A percentile compares a stretch with the other conserved stretches of the same genome.
phyloP scores from a whole-genome alignment of 2,113 vertebrate species.

The Urocitellus parryii region DNA sequence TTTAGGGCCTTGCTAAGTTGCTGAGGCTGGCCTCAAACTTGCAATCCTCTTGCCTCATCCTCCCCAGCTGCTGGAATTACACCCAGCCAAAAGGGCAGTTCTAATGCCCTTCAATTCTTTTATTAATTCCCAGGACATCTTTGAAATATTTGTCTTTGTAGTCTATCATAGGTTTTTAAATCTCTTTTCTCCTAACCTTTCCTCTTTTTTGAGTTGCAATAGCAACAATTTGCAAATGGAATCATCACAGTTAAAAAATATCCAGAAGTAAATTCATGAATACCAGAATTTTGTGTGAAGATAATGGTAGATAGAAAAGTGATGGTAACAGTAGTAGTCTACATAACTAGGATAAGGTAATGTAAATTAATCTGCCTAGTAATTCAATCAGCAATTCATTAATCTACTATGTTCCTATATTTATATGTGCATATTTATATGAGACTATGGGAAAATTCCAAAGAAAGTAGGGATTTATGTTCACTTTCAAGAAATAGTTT shows the following conservation, averaged over 20 bases:
- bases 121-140: background rate
- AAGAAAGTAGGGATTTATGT: background rate
- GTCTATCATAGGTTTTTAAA: background rate
- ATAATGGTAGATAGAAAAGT: background rate
- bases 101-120: background rate
- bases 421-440: background rate
- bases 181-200: background rate
- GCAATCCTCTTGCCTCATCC: too few relatives aligned
- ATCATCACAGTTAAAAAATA: conserved; percentile 2
- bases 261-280: background rate
- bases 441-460: background rate
- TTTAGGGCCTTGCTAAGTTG: too few relatives aligned
- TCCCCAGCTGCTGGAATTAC: too few relatives aligned
- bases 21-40: too few relatives aligned
- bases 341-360: background rate
- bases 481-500: background rate
- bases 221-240: background rate
- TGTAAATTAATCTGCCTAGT: background rate
- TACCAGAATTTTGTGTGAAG: background rate
- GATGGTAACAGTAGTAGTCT: background rate
- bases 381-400: background rate
- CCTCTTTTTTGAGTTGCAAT: background rate
- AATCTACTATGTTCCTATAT: background rate
- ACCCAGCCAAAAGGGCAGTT: background rate
- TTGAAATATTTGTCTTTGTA: conserved; percentile 22